Conservation (phyloP, 1,140 invertebrate genomes). For the Lithobius niger region DNA sequence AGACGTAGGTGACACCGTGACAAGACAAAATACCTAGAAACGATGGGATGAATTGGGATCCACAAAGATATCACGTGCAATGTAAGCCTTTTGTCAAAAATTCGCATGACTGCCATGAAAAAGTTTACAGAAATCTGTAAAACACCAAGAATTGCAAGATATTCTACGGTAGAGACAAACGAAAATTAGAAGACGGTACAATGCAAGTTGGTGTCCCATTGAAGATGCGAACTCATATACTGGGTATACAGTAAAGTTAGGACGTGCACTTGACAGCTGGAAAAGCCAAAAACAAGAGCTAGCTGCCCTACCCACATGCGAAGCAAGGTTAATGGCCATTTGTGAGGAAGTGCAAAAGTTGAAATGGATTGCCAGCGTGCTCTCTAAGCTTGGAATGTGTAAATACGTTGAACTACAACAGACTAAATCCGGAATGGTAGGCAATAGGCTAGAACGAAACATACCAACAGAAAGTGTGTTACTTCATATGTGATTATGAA, state of each 20-base stretch:
- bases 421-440: not conserved
- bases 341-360: slow-evolving; percentile 5
- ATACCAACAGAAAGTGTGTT: not conserved
- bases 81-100: slow-evolving; percentile 30
- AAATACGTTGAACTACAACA: not conserved
- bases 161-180: slow-evolving; percentile 4
- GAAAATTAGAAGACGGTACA: not conserved
- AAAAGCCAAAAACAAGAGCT: slow-evolving; percentile 8
- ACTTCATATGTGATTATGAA: not conserved
- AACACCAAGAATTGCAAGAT: slow-evolving; percentile 24
- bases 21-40: slow-evolving; percentile 24
- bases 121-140: slow-evolving; percentile 33
- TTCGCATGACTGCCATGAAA: slow-evolving; percentile 32
- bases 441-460: not conserved
- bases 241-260: not conserved
- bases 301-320: not conserved
- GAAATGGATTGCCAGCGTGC: not conserved
- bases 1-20: slow-evolving; percentile 13
- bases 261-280: not conserved
- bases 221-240: slow-evolving; percentile 7
- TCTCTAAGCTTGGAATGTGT: not conserved
- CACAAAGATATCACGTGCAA: slow-evolving; percentile 34
- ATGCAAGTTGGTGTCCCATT: not conserved
- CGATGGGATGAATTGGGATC: slow-evolving; percentile 27
- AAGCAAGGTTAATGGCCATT: slow-evolving; percentile 3